These are phyloP conservation scores for Neocrepidodera transversa DNA, from an alignment of 2,888 invertebrate genomes.

Conservation along the genomic window DNA sequence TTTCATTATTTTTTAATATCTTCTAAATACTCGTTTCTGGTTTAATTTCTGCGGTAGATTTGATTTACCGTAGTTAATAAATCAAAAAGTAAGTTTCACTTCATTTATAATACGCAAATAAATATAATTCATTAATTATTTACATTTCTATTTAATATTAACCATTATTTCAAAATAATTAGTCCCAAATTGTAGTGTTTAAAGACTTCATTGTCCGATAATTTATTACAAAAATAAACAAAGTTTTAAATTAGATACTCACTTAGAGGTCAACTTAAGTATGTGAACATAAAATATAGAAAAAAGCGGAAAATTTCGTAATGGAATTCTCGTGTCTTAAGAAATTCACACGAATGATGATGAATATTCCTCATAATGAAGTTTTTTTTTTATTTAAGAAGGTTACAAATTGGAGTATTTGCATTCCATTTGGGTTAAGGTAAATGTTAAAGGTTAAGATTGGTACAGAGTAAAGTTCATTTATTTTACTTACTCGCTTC, in stretches of 20 bases:
- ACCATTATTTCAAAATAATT: slow-evolving; percentile 1
- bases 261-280: background rate
- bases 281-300: background rate
- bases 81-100: too few relatives aligned
- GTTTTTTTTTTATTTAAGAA: background rate
- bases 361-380: background rate
- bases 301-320: slow-evolving; percentile 7
- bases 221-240: slow-evolving; percentile 4
- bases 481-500: too few relatives aligned
- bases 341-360: slow-evolving; percentile 9
- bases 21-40: too few relatives aligned
- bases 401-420: background rate
- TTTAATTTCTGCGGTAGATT: too few relatives aligned
- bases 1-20: too few relatives aligned
- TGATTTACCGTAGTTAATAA: too few relatives aligned
- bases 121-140: too few relatives aligned
- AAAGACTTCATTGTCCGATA: slow-evolving; percentile 4
- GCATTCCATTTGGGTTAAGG: background rate
- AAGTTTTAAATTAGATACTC: background rate
- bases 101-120: too few relatives aligned
- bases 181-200: background rate
- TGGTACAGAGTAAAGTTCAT: too few relatives aligned
- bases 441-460: background rate
- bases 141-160: too few relatives aligned
- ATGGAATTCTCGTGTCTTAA: slow-evolving; percentile 6